Percentiles rank a stretch among this genome's conserved stretches.
These are phyloP conservation scores for Rhingia rostrata DNA, from an alignment of 2,888 invertebrate species.

Conservation along the genomic window DNA sequence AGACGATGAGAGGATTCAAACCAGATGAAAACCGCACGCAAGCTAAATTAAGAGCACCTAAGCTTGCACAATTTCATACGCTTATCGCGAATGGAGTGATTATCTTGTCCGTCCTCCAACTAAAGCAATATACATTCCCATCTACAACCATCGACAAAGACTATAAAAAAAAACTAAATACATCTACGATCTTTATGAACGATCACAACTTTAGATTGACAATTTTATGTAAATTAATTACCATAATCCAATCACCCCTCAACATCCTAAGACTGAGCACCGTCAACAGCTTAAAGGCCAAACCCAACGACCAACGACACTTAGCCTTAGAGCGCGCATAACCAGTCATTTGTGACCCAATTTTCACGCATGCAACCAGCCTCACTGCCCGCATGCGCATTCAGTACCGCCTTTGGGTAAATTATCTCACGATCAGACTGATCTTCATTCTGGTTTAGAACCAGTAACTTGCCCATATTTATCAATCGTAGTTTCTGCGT, in stretches of 20 bases:
- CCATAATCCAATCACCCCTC: conserved; percentile 46
- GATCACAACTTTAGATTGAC: conserved; percentile 2
- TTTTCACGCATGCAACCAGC: conserved; percentile 32
- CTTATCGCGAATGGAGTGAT: conserved; percentile 4
- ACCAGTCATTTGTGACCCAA: conserved; percentile 67
- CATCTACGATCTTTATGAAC: too few species aligned
- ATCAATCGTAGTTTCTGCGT: conserved; percentile 26
- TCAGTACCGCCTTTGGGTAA: conserved; percentile 46
- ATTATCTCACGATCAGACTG: conserved; percentile 69
- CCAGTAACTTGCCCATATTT: conserved; percentile 51
- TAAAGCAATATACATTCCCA: neutral
- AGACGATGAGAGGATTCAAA: too few species aligned
- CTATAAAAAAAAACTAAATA: too few species aligned
- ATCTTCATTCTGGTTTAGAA: conserved; percentile 48
- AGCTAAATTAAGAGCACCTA: neutral
- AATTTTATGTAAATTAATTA: conserved; percentile 55
- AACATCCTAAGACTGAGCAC: conserved; percentile 43
- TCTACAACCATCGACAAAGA: neutral
- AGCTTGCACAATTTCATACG: conserved; percentile 3
- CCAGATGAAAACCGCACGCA: neutral
- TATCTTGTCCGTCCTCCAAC: neutral
- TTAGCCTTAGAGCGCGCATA: neutral
- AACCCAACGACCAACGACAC: conserved; percentile 22
- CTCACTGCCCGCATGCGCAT: neutral
- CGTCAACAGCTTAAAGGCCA: conserved; percentile 40